Evolutionary conservation across 2,113 vertebrate species (phyloP), one percentile per base, ranked within the genome.

Genomic region (Speoplatyrhinus poulsoni): DNA sequence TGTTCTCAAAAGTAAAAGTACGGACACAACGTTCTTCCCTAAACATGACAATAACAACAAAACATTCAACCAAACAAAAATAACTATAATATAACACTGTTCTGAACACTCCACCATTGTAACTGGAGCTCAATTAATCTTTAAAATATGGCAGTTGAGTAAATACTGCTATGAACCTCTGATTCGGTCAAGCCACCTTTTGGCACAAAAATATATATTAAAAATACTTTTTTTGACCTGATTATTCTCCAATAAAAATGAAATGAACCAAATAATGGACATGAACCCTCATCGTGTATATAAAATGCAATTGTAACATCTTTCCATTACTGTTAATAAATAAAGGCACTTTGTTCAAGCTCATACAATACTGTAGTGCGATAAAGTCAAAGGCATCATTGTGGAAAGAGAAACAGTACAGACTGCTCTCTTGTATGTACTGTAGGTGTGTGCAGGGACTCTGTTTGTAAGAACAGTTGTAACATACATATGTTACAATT

Each of bases 311-410:
- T 93, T 86, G 76, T 79, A 79, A 87, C 84, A 79, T 81, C 69
- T 72, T 81, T 81, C 71, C 61, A 57, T 73, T 12, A 60, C 93
- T 76, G 66, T 92, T 89, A 93, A 95, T 94, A 95, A 95, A 96
- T 95, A 95, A 95, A 97, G 94, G 93, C 94, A 96, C 96, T 93
- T 95, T 95, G 93, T 95, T 94, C 91, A 67, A 74, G 89, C 90
- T 93, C 92, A 88, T 90, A 95, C 95, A 98, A 96, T 93, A 96
- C 94, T 95, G 84, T 85, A 76, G 76, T 95, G 93, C 94, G 93
- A 94, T 93, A 95, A 84, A 77, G 69, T 73, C 93, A 95, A 98
- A 96, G 94, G 95, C 95, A 95, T 93, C 92, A 90, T 91, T 82
- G 93, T 96, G 93, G 94, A 95, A 95, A 69, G 41, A 46, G 16